A percentile compares a stretch with the other conserved stretches of the same genome.
These are phyloP conservation scores for Callorhinus ursinus DNA, from an alignment of 2,113 vertebrate species.

Conservation along the genomic window DNA sequence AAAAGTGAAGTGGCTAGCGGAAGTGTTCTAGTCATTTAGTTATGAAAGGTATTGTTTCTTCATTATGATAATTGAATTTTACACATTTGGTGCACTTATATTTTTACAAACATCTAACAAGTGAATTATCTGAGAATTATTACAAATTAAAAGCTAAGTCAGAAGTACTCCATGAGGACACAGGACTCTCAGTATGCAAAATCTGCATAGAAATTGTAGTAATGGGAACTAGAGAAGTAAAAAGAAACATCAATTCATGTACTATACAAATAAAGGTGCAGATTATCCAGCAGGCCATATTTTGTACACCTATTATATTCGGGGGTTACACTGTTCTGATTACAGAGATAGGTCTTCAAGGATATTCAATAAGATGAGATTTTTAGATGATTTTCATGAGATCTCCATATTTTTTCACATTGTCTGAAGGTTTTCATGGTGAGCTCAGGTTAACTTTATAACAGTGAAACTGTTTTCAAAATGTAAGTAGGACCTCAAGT, in stretches of 20 bases:
- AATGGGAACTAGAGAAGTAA: background rate
- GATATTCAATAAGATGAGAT: background rate
- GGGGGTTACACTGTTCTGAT: background rate
- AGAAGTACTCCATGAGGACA: background rate
- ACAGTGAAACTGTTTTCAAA: background rate
- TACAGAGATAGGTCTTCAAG: background rate
- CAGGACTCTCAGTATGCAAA: background rate
- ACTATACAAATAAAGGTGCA: background rate
- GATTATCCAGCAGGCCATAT: background rate
- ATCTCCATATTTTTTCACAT: background rate
- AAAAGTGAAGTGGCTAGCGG: background rate
- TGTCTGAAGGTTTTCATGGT: background rate
- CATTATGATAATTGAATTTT: background rate
- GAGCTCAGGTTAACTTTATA: background rate
- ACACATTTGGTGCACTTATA: background rate
- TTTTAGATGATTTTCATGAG: constrained; percentile 8
- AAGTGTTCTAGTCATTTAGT: background rate
- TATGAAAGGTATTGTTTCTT: background rate
- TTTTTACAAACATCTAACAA: background rate
- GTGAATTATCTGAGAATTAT: background rate
- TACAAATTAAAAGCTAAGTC: constrained; percentile 13
- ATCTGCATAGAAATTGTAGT: background rate
- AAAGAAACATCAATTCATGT: background rate
- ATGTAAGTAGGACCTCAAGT: background rate
- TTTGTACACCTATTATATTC: background rate